These are phyloP conservation scores for Schizopygopsis malacanthus DNA, from an alignment of 2,797 vertebrate species.

Conservation along the genomic window DNA sequence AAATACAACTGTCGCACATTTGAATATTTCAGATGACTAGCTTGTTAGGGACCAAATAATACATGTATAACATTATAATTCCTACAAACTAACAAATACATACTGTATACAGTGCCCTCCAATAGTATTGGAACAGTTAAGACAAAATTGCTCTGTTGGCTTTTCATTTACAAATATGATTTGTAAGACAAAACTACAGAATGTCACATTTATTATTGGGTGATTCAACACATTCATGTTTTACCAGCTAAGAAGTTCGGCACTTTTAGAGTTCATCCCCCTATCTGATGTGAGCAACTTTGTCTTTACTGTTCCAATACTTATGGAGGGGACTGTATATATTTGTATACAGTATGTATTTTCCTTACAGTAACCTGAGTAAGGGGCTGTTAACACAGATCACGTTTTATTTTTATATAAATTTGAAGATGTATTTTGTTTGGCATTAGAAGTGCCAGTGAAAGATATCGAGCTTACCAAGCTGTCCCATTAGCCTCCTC, in stretches of 20 bases:
- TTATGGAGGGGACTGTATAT: too few species aligned
- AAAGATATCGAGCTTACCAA: conserved; percentile 77
- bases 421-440: background rate
- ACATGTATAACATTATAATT: background rate
- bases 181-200: too few species aligned
- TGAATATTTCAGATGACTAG: background rate
- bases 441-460: background rate
- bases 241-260: too few species aligned
- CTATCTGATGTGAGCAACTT: too few species aligned
- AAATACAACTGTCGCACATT: background rate
- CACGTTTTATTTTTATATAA: background rate
- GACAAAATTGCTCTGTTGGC: too few species aligned
- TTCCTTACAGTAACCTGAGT: background rate
- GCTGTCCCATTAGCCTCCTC: conserved; percentile 83
- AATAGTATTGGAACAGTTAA: too few species aligned
- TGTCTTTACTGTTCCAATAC: too few species aligned
- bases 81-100: background rate
- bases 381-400: background rate
- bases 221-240: too few species aligned
- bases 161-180: too few species aligned
- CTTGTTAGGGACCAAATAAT: conserved; percentile 22
- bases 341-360: background rate
- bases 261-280: too few species aligned
- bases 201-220: too few species aligned
- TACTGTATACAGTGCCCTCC: too few species aligned